Evolutionary conservation across 2,888 invertebrate species (phyloP), one percentile per base, ranked within the genome.

Genomic region (Drosophila pseudotalamancana): DNA sequence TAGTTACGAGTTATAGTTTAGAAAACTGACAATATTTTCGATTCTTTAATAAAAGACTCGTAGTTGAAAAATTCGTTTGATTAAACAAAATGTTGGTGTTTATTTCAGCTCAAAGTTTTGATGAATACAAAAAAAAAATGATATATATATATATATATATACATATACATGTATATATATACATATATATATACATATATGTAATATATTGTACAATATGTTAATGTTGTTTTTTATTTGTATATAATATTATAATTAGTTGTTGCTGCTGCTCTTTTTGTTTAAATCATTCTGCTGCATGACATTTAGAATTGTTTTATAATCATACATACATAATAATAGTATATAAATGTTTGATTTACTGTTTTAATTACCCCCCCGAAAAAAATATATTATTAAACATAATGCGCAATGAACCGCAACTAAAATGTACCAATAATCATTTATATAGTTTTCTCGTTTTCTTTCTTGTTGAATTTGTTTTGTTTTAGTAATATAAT

Each of bases 31-130:
- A n/a, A n/a, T n/a, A n/a, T n/a, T n/a, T n/a, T n/a, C n/a, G n/a
- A n/a, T n/a, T n/a, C n/a, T n/a, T n/a, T n/a, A n/a, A n/a, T n/a
- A n/a, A n/a, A n/a, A n/a, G n/a, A n/a, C n/a, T n/a, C n/a, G 25
- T 2, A 25, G 9, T 1, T 2, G 25, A 6, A 1, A 3, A 1
- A 25, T 4, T 56, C 46, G 45, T 72, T 76, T 72, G 73, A 76
- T 71, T 62, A 78, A 79, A 79, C 79, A 77, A 79, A 82, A 79
- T 79, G 49, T 72, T 69, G 62, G 82, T 76, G 80, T 79, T 79
- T 79, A 79, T 79, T 82, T 79, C 80, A 76, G 77, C 77, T 78
- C 65, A 78, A 78, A 78, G 57, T 54, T 72, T 66, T 63, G 77
- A 68, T 69, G 69, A 69, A 73, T 72, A 72, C 69, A 72, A 72